A percentile compares a stretch with the other conserved stretches of the same genome.
Conservation (phyloP, 2,797 vertebrate genomes). For the Channallabes apus region DNA sequence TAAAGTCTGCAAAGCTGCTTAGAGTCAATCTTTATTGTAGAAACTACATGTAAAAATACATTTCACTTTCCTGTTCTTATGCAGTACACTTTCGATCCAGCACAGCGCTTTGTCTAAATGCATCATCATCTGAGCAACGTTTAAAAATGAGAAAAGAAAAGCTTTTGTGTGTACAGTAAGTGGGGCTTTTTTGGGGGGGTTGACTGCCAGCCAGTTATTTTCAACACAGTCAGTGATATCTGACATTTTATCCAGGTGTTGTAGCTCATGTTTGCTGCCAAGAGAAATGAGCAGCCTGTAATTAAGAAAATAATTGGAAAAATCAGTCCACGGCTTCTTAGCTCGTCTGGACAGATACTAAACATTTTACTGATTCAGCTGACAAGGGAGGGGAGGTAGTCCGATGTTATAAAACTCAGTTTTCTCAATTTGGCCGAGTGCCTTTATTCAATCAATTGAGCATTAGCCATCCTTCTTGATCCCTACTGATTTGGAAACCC, state of each 20-base stretch:
- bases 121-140: slow-evolving; percentile 4
- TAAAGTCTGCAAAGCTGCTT: slow-evolving; percentile 3
- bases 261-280: slow-evolving; percentile 43
- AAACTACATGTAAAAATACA: background rate
- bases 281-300: slow-evolving; percentile 32
- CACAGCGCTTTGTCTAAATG: background rate
- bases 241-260: slow-evolving; percentile 35
- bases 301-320: slow-evolving; percentile 45
- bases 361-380: slow-evolving; percentile 30
- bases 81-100: background rate
- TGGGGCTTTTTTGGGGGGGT: background rate
- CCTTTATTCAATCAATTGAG: background rate
- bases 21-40: background rate
- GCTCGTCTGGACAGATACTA: slow-evolving; percentile 35
- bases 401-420: background rate
- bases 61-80: slow-evolving; percentile 4
- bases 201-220: slow-evolving; percentile 7
- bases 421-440: slow-evolving; percentile 24
- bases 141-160: background rate
- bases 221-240: slow-evolving; percentile 17
- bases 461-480: slow-evolving; percentile 5
- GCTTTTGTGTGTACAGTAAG: background rate
- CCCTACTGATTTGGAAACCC: background rate
- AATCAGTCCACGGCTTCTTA: slow-evolving; percentile 19
- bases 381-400: background rate